Base-by-base conservation (phyloP, 2,113 vertebrate genomes). In the Crocuta crocuta region DNA sequence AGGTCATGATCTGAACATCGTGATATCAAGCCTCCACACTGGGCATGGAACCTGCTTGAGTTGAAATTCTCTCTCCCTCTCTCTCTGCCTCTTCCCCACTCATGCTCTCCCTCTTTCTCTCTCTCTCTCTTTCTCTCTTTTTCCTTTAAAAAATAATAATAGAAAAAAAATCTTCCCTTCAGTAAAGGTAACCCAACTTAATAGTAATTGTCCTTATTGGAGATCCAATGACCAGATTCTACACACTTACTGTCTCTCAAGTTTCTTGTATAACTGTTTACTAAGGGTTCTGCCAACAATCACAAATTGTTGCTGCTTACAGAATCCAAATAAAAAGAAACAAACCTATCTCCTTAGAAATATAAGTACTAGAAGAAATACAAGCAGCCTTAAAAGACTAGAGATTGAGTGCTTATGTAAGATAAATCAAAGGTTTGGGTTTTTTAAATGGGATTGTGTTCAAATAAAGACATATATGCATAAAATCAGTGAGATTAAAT, bases 301-400 rank as follows among this genome's bases (percentile, higher is more conserved):
- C 43, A 76, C 21, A 76, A 92, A 65, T 45, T 76, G 21, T 45
- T 86, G 10, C 35, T 78, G 24, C 80, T 58, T 87, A 28, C 45
- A 43, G 33, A 70, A 33, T 17, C 26, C 74, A 96, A 94, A 92
- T 85, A 93, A 90, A 96, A 91, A 80, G 80, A 95, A 92, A 96
- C 33, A 95, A 95, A 91, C 16, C 43, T n/a, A 85, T 91, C 85
- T 96, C 33, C n/a, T 85, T 70, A 48, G 87, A 80, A 92, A 97
- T 80, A 16, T 13, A 95, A 94, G 11, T 78, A 76, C 11, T 39
- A 24, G 43, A 85, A n/a, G 16, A 86, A 88, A 79, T 61, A n/a
- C 35, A 88, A 82, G n/a, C n/a, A 61, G n/a, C 21, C 24, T 95
- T 79, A 86, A 89, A 74, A 66, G 28, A n/a, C 10, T 26, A 58